Conservation (phyloP, 1,140 invertebrate species). For the Bilobella aurantiaca region DNA sequence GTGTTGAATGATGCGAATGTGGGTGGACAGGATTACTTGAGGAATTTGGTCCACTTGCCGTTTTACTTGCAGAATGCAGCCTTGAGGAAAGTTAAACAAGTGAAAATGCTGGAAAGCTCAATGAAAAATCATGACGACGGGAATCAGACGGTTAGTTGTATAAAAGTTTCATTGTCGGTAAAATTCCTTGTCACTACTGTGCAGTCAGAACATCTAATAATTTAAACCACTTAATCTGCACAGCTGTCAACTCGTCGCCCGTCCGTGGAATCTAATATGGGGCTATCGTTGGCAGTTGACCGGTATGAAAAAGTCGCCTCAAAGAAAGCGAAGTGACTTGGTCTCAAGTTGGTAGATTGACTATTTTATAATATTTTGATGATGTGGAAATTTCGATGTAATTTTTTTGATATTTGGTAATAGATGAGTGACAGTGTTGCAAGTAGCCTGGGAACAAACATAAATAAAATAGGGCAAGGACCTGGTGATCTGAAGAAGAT, state of each 20-base stretch:
- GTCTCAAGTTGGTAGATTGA: constrained; percentile 18
- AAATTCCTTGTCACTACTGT: background rate
- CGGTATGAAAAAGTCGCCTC: constrained; percentile 23
- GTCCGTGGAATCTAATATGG: constrained; percentile 61
- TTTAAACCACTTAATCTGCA: too few relatives aligned
- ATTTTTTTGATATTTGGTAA: background rate
- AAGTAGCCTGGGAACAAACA: constrained; percentile 75
- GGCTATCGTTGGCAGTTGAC: constrained; percentile 37
- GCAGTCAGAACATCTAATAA: too few relatives aligned
- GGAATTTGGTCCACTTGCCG: constrained; percentile 93
- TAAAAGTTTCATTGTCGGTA: constrained; percentile 29
- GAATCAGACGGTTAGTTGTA: constrained; percentile 29
- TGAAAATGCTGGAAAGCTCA: constrained; percentile 32
- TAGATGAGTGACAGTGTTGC: constrained; percentile 74
- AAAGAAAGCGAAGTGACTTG: constrained; percentile 26
- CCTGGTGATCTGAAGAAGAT: constrained; percentile 69
- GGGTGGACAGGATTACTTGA: constrained; percentile 69
- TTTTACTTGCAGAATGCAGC: constrained; percentile 97
- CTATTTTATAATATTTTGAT: background rate
- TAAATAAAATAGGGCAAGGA: constrained; percentile 50
- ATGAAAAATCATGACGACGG: constrained; percentile 25
- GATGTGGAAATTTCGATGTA: background rate
- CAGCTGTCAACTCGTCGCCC: constrained; percentile 60
- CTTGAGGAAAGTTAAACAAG: constrained; percentile 64
- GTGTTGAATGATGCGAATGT: constrained; percentile 72